A percentile compares a stretch with the other conserved stretches of the same genome.
Conservation (phyloP, 2,113 vertebrate genomes). For the Tonatia bakeri region DNA sequence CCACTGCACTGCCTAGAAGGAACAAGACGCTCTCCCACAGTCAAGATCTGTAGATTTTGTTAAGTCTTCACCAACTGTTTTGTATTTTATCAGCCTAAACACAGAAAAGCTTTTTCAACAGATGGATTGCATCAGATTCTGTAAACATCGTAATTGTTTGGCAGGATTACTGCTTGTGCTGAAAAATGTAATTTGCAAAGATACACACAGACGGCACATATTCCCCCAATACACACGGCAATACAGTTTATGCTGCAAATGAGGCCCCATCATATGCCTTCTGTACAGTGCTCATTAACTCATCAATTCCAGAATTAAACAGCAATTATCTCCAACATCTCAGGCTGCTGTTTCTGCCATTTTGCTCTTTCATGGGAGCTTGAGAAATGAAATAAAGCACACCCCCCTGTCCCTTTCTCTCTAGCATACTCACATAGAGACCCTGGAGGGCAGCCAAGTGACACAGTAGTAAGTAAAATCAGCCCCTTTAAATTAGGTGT, state of each 20-base stretch:
- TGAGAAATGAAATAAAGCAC: conserved; percentile 41
- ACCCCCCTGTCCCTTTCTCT: neutral
- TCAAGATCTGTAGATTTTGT: conserved; percentile 65
- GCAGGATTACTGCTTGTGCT: conserved; percentile 77
- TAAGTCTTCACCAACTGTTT: conserved; percentile 79
- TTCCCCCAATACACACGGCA: neutral
- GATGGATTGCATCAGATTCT: conserved; percentile 81
- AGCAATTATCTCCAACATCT: conserved; percentile 68
- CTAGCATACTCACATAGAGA: neutral
- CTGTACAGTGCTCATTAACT: neutral
- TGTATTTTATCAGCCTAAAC: conserved; percentile 80
- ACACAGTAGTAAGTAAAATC: conserved; percentile 40
- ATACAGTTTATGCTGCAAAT: conserved; percentile 33
- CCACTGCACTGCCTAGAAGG: neutral
- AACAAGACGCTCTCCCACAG: neutral
- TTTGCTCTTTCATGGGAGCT: conserved; percentile 26
- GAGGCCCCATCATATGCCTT: conserved; percentile 54
- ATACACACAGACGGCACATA: conserved; percentile 66
- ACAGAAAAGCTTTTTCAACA: conserved; percentile 78
- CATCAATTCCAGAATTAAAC: conserved; percentile 59
- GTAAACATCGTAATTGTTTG: conserved; percentile 84
- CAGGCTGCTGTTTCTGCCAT: conserved; percentile 43
- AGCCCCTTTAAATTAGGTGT: conserved; percentile 38
- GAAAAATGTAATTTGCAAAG: conserved; percentile 75
- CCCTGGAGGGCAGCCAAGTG: conserved; percentile 39